A percentile compares a stretch with the other conserved stretches of the same genome.
Evolutionary conservation across 1,140 invertebrate genomes (phyloP).

Genomic region (Diorhabda elongata): DNA sequence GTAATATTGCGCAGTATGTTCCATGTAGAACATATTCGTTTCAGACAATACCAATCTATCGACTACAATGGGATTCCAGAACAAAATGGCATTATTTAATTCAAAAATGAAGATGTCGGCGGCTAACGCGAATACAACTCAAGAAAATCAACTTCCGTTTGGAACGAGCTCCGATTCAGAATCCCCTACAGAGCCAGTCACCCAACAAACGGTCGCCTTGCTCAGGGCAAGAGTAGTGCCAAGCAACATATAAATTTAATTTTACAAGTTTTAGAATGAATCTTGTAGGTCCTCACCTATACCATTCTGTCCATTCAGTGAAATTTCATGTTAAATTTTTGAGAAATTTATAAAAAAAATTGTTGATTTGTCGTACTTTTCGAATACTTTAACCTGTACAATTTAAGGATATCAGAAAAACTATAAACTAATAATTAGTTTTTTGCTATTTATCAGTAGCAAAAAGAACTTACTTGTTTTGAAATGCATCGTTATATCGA

Average conservation of each 20-base stretch:
- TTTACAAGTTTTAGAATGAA: not conserved
- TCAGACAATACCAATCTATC: constrained; percentile 12
- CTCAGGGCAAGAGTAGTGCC: constrained; percentile 48
- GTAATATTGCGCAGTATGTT: no score
- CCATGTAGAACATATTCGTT: not conserved
- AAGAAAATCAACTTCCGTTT: constrained; percentile 34
- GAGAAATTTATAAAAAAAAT: not conserved
- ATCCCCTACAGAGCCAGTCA: constrained; percentile 58
- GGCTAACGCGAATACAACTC: constrained; percentile 19
- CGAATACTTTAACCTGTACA: no score
- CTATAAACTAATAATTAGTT: no score
- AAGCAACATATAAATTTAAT: constrained; percentile 37
- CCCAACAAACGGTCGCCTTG: constrained; percentile 51
- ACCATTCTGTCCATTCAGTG: not conserved
- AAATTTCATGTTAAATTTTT: not conserved
- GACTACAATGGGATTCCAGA: constrained; percentile 12
- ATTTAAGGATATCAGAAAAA: no score
- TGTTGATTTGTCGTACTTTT: not conserved
- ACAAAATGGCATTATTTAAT: constrained; percentile 12
- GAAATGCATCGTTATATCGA: no score
- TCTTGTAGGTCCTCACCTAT: not conserved
- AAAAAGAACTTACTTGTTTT: no score
- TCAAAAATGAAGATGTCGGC: constrained; percentile 10
- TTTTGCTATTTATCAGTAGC: no score
- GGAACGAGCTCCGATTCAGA: constrained; percentile 56